Conservation (phyloP, 2,888 invertebrate genomes). For the Eupithecia abbreviata region DNA sequence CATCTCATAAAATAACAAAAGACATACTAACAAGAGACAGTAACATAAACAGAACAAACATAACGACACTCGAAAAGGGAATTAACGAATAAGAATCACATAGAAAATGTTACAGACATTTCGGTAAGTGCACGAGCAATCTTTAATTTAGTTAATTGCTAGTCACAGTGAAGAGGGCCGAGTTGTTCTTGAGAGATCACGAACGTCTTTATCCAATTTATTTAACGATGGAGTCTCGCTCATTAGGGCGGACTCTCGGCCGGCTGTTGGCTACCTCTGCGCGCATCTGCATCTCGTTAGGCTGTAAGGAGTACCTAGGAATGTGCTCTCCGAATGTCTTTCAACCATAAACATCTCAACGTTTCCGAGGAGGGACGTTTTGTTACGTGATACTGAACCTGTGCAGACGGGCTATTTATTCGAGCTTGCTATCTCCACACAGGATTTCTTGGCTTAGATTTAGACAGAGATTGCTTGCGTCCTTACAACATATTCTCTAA, state of each 20-base stretch:
- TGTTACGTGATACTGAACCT: constrained; percentile 38
- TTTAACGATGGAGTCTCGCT: constrained; percentile 81
- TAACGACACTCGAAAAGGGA: constrained; percentile 51
- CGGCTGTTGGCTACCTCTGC: constrained; percentile 63
- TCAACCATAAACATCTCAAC: constrained; percentile 55
- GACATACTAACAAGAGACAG: neutral
- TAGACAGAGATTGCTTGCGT: constrained; percentile 15
- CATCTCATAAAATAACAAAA: neutral
- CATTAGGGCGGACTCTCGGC: constrained; percentile 72
- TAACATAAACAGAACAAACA: constrained; percentile 17
- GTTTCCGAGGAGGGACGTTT: constrained; percentile 33
- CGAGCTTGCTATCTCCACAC: constrained; percentile 25
- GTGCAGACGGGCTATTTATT: constrained; percentile 35
- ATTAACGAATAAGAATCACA: constrained; percentile 65
- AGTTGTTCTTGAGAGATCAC: constrained; percentile 82
- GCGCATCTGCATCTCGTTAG: constrained; percentile 43
- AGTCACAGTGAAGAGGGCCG: constrained; percentile 79
- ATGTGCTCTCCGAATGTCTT: constrained; percentile 50
- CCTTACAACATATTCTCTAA: constrained; percentile 12
- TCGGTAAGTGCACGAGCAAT: constrained; percentile 77
- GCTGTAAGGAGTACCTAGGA: constrained; percentile 48
- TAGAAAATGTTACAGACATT: constrained; percentile 65
- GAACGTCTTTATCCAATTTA: constrained; percentile 84
- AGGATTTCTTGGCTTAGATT: constrained; percentile 14
- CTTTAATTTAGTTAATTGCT: constrained; percentile 84